Conservation (phyloP, 2,888 invertebrate genomes). For the Pammene aurita region DNA sequence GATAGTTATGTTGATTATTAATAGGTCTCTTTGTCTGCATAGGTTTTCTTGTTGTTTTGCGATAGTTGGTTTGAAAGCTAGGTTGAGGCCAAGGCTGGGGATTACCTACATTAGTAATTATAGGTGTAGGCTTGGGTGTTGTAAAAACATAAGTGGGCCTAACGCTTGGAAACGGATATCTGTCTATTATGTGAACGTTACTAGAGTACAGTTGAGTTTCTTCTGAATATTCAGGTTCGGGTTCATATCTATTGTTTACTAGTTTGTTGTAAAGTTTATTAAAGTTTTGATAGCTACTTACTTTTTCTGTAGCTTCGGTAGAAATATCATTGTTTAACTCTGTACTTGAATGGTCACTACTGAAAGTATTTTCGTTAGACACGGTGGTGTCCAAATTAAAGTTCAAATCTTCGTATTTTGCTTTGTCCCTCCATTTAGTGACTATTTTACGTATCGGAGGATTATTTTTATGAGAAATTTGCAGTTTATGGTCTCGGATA, state of each 20-base stretch:
- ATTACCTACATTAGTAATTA: slow-evolving; percentile 75
- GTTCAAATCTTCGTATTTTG: slow-evolving; percentile 73
- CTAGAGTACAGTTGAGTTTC: slow-evolving; percentile 63
- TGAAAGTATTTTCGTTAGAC: slow-evolving; percentile 51
- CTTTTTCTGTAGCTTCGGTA: slow-evolving; percentile 48
- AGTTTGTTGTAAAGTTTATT: slow-evolving; percentile 54
- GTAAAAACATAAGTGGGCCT: slow-evolving; percentile 65
- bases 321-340: slow-evolving; percentile 46
- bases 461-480: slow-evolving; percentile 52
- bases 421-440: slow-evolving; percentile 81
- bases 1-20: slow-evolving; percentile 62
- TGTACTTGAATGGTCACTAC: slow-evolving; percentile 25
- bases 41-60: slow-evolving; percentile 64
- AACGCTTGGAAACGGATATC: slow-evolving; percentile 53
- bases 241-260: slow-evolving; percentile 54
- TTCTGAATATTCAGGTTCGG: slow-evolving; percentile 59
- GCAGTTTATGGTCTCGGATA: slow-evolving; percentile 37
- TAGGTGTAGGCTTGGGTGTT: slow-evolving; percentile 67
- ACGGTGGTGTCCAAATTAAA: slow-evolving; percentile 66
- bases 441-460: slow-evolving; percentile 74
- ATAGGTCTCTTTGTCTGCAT: slow-evolving; percentile 59
- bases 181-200: slow-evolving; percentile 64
- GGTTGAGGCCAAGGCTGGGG: slow-evolving; percentile 64
- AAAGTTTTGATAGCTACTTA: slow-evolving; percentile 48
- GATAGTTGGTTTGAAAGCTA: slow-evolving; percentile 44